phyloP scores from a whole-genome alignment of 2,797 vertebrate species.

The Argya squamiceps region DNA sequence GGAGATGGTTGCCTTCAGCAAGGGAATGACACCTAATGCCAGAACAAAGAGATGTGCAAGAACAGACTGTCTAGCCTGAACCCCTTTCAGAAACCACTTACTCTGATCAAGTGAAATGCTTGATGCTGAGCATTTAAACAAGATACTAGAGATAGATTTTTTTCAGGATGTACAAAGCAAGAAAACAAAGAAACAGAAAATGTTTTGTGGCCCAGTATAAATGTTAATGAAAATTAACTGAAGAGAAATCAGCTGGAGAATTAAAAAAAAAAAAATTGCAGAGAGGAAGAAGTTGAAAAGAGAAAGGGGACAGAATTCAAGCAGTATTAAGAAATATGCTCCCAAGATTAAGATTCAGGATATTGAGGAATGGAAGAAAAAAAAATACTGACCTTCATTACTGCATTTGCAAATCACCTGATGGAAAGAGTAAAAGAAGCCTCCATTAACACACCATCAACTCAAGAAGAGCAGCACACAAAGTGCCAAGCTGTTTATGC shows the following conservation, averaged over 20 bases:
- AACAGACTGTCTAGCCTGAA: background rate
- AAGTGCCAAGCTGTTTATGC: background rate
- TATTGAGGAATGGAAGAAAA: background rate
- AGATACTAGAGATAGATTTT: background rate
- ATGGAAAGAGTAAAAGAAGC: background rate
- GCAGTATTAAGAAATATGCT: background rate
- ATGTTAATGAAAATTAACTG: background rate
- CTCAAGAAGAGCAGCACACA: background rate
- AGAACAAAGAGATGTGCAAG: background rate
- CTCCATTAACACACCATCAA: background rate
- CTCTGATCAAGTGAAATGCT: background rate
- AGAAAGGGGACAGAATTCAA: background rate
- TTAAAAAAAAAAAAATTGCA: background rate
- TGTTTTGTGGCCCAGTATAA: background rate
- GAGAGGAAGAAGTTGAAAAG: fast-evolving
- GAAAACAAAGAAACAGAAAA: background rate
- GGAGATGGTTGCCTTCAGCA: background rate
- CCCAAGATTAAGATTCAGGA: fast-evolving
- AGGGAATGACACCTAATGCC: background rate
- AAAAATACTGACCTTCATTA: slow-evolving; percentile 69
- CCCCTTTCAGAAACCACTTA: background rate
- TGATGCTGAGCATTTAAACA: background rate
- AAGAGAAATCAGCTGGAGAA: background rate
- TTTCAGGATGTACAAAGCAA: background rate
- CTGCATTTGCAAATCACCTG: slow-evolving; percentile 74